Evolutionary conservation across 2,888 invertebrate species (phyloP).

Genomic region (Acleris literana): DNA sequence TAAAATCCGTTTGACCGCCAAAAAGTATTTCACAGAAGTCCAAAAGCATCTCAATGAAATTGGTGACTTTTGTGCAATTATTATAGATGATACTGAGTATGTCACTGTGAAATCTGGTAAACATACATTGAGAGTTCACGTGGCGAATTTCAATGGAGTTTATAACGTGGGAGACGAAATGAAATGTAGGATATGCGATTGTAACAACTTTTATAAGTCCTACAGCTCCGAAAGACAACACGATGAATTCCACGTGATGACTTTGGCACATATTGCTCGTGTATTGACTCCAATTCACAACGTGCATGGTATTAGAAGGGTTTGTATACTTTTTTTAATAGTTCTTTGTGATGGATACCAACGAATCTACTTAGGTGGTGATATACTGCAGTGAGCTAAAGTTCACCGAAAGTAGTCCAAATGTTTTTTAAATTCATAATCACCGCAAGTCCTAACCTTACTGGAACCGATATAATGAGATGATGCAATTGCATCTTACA

Average conservation of each 20-base stretch:
- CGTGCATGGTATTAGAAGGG: conserved; percentile 8
- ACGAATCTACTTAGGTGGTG: no score
- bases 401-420: no score
- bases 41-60: neutral
- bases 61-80: neutral
- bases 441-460: no score
- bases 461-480: no score
- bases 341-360: no score
- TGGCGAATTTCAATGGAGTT: conserved; percentile 1
- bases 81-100: neutral
- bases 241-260: conserved; percentile 6
- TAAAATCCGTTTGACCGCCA: neutral
- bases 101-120: conserved; percentile 4
- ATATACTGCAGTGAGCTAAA: no score
- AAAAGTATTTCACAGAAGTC: conserved; percentile 6
- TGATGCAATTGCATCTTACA: no score
- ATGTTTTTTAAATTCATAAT: no score
- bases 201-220: neutral
- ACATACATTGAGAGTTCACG: neutral
- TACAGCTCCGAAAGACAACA: neutral
- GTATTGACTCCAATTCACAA: conserved; percentile 6
- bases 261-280: neutral
- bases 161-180: neutral
- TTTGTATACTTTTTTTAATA: neutral
- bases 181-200: conserved; percentile 3